Evolutionary conservation across 2,113 vertebrate species (phyloP), one percentile per base, ranked within the genome.

Genomic region (Cyanoliseus patagonus): DNA sequence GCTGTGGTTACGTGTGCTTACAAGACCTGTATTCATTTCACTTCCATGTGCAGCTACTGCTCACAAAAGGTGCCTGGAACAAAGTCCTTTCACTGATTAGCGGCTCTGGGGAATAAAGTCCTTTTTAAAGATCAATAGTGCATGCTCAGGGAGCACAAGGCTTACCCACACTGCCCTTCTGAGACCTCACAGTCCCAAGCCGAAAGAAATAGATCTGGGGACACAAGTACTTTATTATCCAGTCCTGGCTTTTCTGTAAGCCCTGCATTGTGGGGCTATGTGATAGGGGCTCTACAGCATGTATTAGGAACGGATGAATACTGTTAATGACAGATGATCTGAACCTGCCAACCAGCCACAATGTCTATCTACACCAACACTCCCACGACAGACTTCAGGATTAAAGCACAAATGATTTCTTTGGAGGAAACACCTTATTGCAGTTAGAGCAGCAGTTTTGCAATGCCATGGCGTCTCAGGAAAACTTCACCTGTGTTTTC

Each of bases 71-170:
- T 87, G 77, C 74, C 80, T 92, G 70, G 83, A 97, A 92, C 94
- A 91, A 94, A 96, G 96, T 95, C 62, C 94, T 94, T 78, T 76
- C 86, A 76, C 80, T 94, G 95, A 96, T 95, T 79, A 96, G 88
- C 74, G 61, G 74, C 94, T 81, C 92, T 70, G 28, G 75, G 63
- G 87, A 97, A 87, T 94, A 93, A 97, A 96, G 92, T 94, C 84
- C 89, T 87, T 96, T 94, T 17, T 37, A 95, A 88, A 94, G 78
- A 94, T 35, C 92, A 96, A 68, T 88, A 88, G 41, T 66, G 57
- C 80, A 47, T 19, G 62, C 77, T 81, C 74, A 92, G 51, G 80
- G 83, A 94, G 83, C 73, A 88, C 52, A 82, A 64, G 77, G 85
- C 83, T 94, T 88, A 92, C 42, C 64, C 92, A 94, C 83, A 64